These are phyloP conservation scores for Pterobdella sp. DNA, from an alignment of 2,888 invertebrate species.

Conservation along the genomic window DNA sequence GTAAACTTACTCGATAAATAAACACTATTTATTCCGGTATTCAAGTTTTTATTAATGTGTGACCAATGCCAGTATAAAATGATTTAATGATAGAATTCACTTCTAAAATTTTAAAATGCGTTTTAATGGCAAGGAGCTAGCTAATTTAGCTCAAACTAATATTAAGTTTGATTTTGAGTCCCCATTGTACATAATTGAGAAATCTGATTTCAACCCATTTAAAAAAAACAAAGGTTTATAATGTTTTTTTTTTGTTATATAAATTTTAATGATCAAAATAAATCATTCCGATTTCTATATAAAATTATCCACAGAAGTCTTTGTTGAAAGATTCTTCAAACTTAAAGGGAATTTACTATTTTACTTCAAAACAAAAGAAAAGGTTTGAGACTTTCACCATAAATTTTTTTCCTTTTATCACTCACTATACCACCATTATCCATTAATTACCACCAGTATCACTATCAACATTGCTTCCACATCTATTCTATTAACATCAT, in stretches of 20 bases:
- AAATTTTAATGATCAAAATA: neutral
- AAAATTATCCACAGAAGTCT: conserved; percentile 57
- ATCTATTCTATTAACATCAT: neutral
- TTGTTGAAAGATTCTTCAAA: conserved; percentile 76
- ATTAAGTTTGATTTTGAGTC: conserved; percentile 88
- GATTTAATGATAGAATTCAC: neutral
- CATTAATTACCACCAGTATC: neutral
- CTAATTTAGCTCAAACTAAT: conserved; percentile 72
- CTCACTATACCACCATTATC: neutral
- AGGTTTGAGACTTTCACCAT: conserved; percentile 47
- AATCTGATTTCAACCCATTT: conserved; percentile 77
- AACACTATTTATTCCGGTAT: neutral
- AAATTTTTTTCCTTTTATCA: neutral
- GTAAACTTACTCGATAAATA: neutral
- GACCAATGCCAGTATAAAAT: neutral
- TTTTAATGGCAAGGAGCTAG: conserved; percentile 80
- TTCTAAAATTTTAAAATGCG: conserved; percentile 59
- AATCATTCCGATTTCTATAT: no score
- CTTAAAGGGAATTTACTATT: conserved; percentile 84
- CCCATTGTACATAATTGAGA: conserved; percentile 72
- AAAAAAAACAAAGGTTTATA: conserved; percentile 69
- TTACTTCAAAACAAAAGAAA: conserved; percentile 80
- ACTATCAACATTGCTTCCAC: neutral
- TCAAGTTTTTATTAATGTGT: conserved; percentile 12
- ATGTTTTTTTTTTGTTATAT: neutral